Conservation (phyloP, 2,888 invertebrate species). For the Xestia c-nigrum region DNA sequence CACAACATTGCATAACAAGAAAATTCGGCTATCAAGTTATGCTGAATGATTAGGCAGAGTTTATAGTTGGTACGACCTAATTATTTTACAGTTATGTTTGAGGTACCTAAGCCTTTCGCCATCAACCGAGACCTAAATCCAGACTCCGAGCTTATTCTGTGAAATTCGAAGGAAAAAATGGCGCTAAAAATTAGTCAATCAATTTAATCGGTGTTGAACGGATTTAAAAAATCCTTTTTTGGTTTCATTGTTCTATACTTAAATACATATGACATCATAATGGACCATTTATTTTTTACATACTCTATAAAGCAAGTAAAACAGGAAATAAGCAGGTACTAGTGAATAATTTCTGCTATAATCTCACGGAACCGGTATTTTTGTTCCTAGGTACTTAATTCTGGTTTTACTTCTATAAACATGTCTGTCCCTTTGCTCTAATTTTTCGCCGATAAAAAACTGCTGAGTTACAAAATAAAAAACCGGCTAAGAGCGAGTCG, state of each 20-base stretch:
- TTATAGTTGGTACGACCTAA: neutral
- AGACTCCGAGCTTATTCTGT: neutral
- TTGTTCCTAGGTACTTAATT: neutral
- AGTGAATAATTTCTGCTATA: neutral
- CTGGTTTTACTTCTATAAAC: neutral
- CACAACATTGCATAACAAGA: neutral
- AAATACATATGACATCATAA: neutral
- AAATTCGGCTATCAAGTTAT: neutral
- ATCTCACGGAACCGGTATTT: constrained; percentile 7
- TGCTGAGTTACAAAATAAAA: too few relatives aligned
- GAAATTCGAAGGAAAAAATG: too few relatives aligned
- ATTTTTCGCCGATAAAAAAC: neutral
- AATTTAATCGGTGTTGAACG: too few relatives aligned
- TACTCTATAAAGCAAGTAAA: neutral
- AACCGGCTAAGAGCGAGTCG: too few relatives aligned
- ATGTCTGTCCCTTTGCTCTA: neutral
- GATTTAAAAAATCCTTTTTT: too few relatives aligned
- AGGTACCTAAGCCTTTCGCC: neutral
- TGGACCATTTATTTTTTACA: neutral
- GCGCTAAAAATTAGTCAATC: too few relatives aligned
- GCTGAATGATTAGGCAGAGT: neutral
- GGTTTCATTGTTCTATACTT: neutral
- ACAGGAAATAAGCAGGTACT: constrained; percentile 7
- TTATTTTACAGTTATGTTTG: neutral
- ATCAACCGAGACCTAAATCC: neutral